Percentiles rank a stretch among this genome's conserved stretches.
Evolutionary conservation across 2,113 vertebrate genomes (phyloP).

Genomic region (Hydropotes inermis): DNA sequence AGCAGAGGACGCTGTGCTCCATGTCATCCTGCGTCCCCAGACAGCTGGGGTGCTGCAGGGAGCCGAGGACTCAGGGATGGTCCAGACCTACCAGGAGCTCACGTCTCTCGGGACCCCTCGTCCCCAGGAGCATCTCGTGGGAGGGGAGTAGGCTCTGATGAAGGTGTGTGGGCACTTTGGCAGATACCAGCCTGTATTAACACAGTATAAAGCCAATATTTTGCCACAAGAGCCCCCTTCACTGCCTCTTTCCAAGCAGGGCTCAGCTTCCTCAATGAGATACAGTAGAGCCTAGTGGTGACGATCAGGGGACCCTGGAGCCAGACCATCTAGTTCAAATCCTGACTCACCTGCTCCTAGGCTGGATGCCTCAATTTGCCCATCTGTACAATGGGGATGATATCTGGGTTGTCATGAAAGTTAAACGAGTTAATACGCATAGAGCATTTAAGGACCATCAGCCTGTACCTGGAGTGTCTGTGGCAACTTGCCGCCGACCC

Average conservation of each 20-base stretch:
- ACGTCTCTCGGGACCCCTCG: accelerated
- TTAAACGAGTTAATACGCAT: accelerated
- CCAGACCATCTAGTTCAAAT: not conserved
- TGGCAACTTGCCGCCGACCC: not conserved
- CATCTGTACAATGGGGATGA: not conserved
- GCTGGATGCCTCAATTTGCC: not conserved
- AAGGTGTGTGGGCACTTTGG: too few relatives aligned
- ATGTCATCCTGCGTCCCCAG: not conserved
- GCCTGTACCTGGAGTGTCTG: too few relatives aligned
- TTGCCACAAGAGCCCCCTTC: not conserved
- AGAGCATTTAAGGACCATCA: not conserved
- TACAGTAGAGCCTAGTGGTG: not conserved
- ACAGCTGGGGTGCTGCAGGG: not conserved
- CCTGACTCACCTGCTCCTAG: not conserved
- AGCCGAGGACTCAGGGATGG: not conserved
- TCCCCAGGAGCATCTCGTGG: not conserved
- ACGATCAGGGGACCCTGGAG: not conserved
- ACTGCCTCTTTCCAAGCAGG: too few relatives aligned
- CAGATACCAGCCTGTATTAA: accelerated
- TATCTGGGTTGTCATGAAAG: not conserved
- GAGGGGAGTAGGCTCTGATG: not conserved
- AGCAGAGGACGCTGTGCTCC: not conserved
- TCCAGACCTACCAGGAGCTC: not conserved
- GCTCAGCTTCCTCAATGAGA: not conserved
- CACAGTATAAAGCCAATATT: not conserved